Conservation (phyloP, 2,888 invertebrate genomes). For the Rosalia funebris region DNA sequence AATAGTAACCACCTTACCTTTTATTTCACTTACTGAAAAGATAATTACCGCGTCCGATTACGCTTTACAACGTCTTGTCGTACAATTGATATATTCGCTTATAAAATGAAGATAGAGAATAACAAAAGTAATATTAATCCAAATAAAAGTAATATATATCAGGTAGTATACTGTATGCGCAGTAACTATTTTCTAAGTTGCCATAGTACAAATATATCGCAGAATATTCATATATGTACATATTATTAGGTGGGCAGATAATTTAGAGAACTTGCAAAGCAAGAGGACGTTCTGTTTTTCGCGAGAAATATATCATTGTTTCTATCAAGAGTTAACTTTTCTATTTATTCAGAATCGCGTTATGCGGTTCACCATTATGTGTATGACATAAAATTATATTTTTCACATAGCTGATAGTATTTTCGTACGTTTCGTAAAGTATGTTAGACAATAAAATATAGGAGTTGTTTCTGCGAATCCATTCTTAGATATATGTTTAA, state of each 20-base stretch:
- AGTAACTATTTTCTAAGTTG: slow-evolving; percentile 26
- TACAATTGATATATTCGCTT: too few relatives aligned
- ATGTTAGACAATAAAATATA: slow-evolving; percentile 20
- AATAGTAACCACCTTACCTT: too few relatives aligned
- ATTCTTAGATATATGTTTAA: background rate
- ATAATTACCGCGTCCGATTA: too few relatives aligned
- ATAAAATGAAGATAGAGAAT: too few relatives aligned
- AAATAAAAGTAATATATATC: slow-evolving; percentile 12
- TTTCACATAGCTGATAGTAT: slow-evolving; percentile 20
- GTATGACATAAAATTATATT: slow-evolving; percentile 16
- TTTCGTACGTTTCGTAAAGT: slow-evolving; percentile 24
- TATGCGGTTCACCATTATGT: background rate
- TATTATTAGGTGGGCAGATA: slow-evolving; percentile 4
- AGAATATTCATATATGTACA: slow-evolving; percentile 6
- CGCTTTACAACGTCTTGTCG: too few relatives aligned
- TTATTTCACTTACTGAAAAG: too few relatives aligned
- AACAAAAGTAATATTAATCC: too few relatives aligned
- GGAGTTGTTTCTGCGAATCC: slow-evolving; percentile 17
- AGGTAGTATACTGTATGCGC: background rate
- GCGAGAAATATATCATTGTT: slow-evolving; percentile 13
- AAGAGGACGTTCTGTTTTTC: background rate
- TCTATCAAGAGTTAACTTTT: slow-evolving; percentile 1
- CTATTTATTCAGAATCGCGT: too few relatives aligned
- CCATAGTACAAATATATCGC: slow-evolving; percentile 36
- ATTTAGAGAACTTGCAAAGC: slow-evolving; percentile 17